A percentile compares a stretch with the other conserved stretches of the same genome.
Conservation (phyloP, 92 coral and sea anemone genomes). For the Phenganax subtilis region DNA sequence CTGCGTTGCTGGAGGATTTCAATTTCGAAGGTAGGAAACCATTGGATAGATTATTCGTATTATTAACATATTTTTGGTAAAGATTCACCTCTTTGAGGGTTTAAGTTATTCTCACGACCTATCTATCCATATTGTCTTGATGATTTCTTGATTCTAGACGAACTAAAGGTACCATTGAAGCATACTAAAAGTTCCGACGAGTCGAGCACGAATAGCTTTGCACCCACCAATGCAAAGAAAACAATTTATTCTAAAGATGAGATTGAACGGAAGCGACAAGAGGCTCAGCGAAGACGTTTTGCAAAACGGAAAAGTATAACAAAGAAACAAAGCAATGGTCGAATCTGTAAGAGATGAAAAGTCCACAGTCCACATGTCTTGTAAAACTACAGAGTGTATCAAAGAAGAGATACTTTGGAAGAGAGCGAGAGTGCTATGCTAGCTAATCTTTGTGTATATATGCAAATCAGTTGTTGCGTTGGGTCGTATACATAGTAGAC, state of each 20-base stretch:
- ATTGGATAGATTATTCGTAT: neutral
- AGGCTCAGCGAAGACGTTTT: conserved; percentile 29
- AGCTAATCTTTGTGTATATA: neutral
- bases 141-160: neutral
- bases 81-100: too few species aligned
- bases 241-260: neutral
- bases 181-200: neutral
- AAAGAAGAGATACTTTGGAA: neutral
- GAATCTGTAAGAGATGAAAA: conserved; percentile 7
- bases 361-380: neutral
- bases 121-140: neutral
- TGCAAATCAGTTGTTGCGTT: too few species aligned
- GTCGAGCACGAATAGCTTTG: neutral
- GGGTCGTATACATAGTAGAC: too few species aligned
- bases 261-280: conserved; percentile 20
- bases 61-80: too few species aligned
- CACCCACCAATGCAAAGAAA: neutral
- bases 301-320: conserved; percentile 8
- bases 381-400: neutral
- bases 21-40: conserved; percentile 31
- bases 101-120: too few species aligned
- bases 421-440: neutral
- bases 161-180: neutral
- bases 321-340: neutral
- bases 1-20: conserved; percentile 35